Evolutionary conservation across 2,888 invertebrate genomes (phyloP).

Genomic region (Eudasyphora cyanicolor): DNA sequence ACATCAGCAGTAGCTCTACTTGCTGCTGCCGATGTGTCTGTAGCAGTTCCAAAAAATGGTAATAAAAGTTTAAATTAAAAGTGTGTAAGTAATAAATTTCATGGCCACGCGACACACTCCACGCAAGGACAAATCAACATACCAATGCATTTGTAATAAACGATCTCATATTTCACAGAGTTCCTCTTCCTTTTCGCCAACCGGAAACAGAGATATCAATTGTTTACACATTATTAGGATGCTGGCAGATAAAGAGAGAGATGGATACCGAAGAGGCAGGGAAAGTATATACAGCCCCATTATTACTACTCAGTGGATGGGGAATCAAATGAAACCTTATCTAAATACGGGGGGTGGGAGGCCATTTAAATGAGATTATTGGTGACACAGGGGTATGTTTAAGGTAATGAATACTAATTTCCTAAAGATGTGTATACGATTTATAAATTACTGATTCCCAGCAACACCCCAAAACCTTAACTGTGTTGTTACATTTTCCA

Average conservation of each 20-base stretch:
- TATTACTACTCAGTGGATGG: too few species aligned
- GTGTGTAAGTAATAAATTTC: slow-evolving; percentile 38
- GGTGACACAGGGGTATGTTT: slow-evolving; percentile 7
- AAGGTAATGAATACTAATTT: slow-evolving; percentile 29
- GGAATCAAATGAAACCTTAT: too few species aligned
- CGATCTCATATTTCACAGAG: background rate
- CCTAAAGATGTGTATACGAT: background rate
- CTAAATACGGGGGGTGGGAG: background rate
- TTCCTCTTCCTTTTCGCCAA: slow-evolving; percentile 1
- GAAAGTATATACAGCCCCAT: too few species aligned
- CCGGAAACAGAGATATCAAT: slow-evolving; percentile 31
- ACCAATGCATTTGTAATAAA: background rate
- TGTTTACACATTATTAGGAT: slow-evolving; percentile 39
- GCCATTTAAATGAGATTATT: slow-evolving; percentile 20
- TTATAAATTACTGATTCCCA: too few species aligned
- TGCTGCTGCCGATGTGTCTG: too few species aligned
- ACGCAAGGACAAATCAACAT: background rate
- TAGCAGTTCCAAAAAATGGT: background rate
- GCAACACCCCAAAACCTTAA: too few species aligned
- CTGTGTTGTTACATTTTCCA: too few species aligned
- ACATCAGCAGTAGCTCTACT: background rate
- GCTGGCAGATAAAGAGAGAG: background rate
- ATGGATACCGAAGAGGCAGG: background rate
- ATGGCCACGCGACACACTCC: background rate
- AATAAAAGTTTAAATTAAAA: slow-evolving; percentile 55